Evolutionary conservation across 2,888 invertebrate species (phyloP).

Genomic region (Volucella bombylans): DNA sequence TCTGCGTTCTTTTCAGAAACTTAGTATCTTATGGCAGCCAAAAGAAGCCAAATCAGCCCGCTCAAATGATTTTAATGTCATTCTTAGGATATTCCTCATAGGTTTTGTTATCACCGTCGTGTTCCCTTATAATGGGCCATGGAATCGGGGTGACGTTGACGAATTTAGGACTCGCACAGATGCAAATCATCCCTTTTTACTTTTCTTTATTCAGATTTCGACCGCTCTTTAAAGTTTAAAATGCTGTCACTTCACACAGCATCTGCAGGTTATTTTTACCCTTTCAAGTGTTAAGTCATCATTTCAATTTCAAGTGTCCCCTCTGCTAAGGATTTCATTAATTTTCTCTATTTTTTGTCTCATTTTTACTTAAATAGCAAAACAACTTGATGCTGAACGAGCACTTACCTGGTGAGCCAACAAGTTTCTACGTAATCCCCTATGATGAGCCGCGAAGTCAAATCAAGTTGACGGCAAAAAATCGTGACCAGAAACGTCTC

Average conservation of each 20-base stretch:
- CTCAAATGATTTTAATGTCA: too few species aligned
- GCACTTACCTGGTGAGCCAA: slow-evolving; percentile 95
- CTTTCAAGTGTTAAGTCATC: neutral
- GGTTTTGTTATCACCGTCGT: too few species aligned
- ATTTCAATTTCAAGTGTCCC: slow-evolving; percentile 2
- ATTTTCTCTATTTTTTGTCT: slow-evolving; percentile 39
- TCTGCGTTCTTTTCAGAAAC: too few species aligned
- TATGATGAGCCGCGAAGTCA: slow-evolving; percentile 96
- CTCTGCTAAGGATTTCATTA: slow-evolving; percentile 7
- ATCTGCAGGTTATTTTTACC: neutral
- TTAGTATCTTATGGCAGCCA: too few species aligned
- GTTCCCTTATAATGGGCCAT: too few species aligned
- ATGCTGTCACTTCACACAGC: neutral
- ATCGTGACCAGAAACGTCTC: slow-evolving; percentile 83
- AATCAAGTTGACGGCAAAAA: slow-evolving; percentile 86
- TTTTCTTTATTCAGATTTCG: too few species aligned
- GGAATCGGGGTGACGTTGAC: too few species aligned
- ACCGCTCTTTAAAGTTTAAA: neutral
- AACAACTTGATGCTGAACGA: slow-evolving; percentile 98
- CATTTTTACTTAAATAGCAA: slow-evolving; percentile 85
- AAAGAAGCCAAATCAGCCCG: too few species aligned
- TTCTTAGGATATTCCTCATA: too few species aligned
- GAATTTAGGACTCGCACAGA: too few species aligned
- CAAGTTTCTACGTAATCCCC: slow-evolving; percentile 97
- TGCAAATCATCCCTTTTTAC: too few species aligned